Evolutionary conservation across 1,140 invertebrate genomes (phyloP).

Genomic region (Zaprionus gabonicus): DNA sequence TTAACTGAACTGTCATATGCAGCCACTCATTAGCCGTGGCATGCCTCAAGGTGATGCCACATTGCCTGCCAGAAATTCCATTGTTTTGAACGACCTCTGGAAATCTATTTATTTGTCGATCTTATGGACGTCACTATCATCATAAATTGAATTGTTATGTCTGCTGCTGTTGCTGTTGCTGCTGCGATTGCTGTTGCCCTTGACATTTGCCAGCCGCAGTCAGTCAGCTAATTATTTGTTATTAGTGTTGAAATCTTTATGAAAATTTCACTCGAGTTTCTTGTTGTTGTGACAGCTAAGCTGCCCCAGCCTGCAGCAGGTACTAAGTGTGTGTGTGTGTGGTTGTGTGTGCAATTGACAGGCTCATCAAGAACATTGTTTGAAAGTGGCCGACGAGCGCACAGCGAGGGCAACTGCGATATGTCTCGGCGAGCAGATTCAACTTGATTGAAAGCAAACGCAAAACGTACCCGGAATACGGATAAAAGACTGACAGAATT

Average conservation of each 20-base stretch:
- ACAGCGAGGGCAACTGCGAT: conserved; percentile 34
- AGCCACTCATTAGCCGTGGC: background rate
- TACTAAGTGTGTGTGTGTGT: conserved; percentile 15
- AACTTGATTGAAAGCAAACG: conserved; percentile 76
- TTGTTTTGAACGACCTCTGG: conserved; percentile 6
- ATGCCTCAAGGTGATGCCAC: conserved; percentile 17
- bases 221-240: conserved; percentile 79
- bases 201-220: conserved; percentile 64
- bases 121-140: conserved; percentile 24
- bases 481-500: conserved; percentile 17
- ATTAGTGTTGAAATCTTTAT: conserved; percentile 79
- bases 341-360: conserved; percentile 68
- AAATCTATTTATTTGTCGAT: conserved; percentile 32
- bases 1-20: conserved; percentile 1
- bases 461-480: conserved; percentile 49
- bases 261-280: conserved; percentile 54
- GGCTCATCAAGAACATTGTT: conserved; percentile 77
- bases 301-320: conserved; percentile 16
- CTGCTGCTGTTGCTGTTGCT: conserved; percentile 4
- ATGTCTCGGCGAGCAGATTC: conserved; percentile 49
- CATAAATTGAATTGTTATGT: conserved; percentile 32
- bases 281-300: conserved; percentile 40
- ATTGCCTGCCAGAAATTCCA: conserved; percentile 7
- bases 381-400: conserved; percentile 60
- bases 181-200: conserved; percentile 24